Evolutionary conservation across 2,797 vertebrate genomes (phyloP).

Genomic region (Jordanella pulchra): DNA sequence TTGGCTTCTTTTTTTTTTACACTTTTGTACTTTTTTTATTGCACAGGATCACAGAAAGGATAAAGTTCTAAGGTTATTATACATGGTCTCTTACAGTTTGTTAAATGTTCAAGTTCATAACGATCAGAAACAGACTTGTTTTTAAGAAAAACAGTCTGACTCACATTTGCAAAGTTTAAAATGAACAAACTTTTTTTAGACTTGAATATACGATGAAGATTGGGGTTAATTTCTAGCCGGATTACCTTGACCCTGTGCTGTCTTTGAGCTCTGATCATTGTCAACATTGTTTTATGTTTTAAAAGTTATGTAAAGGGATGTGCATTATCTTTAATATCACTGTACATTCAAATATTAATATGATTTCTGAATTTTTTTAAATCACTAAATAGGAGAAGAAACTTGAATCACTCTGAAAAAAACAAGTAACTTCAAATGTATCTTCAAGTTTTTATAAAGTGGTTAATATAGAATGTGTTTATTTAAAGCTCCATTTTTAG

Average conservation of each 20-base stretch:
- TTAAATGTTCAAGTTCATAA: background rate
- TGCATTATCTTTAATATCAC: background rate
- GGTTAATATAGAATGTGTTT: conserved; percentile 59
- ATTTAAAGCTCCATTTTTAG: conserved; percentile 43
- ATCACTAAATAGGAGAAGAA: background rate
- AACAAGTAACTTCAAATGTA: conserved; percentile 2
- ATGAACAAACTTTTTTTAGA: background rate
- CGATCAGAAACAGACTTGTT: background rate
- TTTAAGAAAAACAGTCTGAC: background rate
- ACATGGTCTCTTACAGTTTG: no score
- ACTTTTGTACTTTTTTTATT: no score
- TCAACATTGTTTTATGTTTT: background rate
- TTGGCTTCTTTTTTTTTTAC: no score
- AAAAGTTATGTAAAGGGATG: background rate
- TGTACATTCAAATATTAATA: background rate
- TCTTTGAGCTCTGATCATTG: background rate
- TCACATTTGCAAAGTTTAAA: background rate
- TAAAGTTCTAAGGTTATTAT: no score
- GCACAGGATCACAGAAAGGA: no score
- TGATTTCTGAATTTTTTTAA: background rate
- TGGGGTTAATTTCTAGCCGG: background rate
- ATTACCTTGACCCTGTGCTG: background rate
- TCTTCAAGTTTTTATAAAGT: conserved; percentile 57
- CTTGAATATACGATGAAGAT: background rate
- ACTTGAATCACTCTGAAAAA: background rate